A percentile compares a stretch with the other conserved stretches of the same genome.
These are phyloP conservation scores for Cichlasoma orientale DNA, from an alignment of 2,797 vertebrate genomes.

Conservation along the genomic window DNA sequence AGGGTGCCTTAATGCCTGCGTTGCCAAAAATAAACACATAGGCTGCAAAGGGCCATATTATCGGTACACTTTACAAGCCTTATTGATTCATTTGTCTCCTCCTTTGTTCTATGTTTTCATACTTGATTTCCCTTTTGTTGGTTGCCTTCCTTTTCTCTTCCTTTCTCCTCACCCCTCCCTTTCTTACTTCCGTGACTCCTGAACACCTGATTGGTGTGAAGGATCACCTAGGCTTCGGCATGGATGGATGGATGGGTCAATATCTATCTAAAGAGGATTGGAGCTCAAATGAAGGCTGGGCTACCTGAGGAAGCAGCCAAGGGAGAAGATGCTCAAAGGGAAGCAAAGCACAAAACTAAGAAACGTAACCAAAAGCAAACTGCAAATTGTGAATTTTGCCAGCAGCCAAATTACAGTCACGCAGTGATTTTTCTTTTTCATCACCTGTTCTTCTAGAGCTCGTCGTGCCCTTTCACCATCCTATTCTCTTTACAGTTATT, in stretches of 20 bases:
- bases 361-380: constrained; percentile 40
- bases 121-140: constrained; percentile 33
- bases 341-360: constrained; percentile 44
- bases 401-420: constrained; percentile 45
- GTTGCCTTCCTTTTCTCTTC: constrained; percentile 3
- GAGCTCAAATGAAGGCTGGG: constrained; percentile 53
- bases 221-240: constrained; percentile 59
- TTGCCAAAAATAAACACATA: constrained; percentile 55
- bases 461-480: constrained; percentile 17
- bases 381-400: constrained; percentile 54
- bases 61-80: constrained; percentile 16
- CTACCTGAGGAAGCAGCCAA: constrained; percentile 55
- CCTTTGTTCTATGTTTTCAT: constrained; percentile 30
- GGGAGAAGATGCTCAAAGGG: constrained; percentile 49
- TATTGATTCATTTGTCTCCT: constrained; percentile 44
- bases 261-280: constrained; percentile 65
- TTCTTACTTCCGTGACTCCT: constrained; percentile 14
- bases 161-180: neutral
- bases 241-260: constrained; percentile 67
- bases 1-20: constrained; percentile 44
- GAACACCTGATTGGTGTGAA: constrained; percentile 50
- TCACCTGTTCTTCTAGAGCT: neutral
- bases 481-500: constrained; percentile 11
- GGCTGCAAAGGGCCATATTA: constrained; percentile 28
- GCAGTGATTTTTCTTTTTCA: constrained; percentile 40